Percentiles rank a stretch among this genome's conserved stretches.
phyloP scores from a whole-genome alignment of 2,797 vertebrate genomes.

The Brachyalestes nurse region DNA sequence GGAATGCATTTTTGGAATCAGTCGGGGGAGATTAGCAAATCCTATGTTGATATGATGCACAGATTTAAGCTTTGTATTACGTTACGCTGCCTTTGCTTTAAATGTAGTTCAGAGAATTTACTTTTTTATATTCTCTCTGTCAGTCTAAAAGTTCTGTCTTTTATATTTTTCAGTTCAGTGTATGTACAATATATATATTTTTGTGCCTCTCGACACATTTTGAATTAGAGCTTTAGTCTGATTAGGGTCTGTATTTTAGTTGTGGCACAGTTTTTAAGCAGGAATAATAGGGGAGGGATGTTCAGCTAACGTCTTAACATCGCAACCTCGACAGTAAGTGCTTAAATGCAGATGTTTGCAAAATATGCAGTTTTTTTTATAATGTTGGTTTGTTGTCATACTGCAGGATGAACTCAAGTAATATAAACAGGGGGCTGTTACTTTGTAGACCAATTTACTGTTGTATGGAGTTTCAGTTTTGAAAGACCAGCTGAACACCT shows the following conservation, averaged over 20 bases:
- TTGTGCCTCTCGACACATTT: background rate
- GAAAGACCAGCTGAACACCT: background rate
- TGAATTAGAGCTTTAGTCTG: background rate
- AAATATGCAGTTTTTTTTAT: constrained; percentile 12
- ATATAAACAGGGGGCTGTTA: constrained; percentile 64
- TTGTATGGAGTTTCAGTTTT: background rate
- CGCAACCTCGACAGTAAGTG: background rate
- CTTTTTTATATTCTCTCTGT: constrained; percentile 6
- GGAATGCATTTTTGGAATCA: background rate
- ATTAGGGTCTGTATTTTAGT: background rate
- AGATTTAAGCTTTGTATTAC: constrained; percentile 20
- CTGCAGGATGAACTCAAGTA: constrained; percentile 60
- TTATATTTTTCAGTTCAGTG: background rate
- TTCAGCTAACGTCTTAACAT: background rate
- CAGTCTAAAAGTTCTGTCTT: constrained; percentile 5
- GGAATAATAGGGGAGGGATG: background rate
- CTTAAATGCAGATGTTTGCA: background rate
- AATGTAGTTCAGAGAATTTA: background rate
- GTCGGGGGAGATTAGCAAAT: background rate
- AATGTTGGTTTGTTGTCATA: background rate
- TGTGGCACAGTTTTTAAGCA: background rate
- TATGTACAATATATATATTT: background rate
- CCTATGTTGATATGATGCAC: background rate
- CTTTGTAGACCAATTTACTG: background rate
- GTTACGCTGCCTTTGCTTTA: constrained; percentile 22